Conservation (phyloP, 2,113 vertebrate species). For the Neolamprologus cancellatus region DNA sequence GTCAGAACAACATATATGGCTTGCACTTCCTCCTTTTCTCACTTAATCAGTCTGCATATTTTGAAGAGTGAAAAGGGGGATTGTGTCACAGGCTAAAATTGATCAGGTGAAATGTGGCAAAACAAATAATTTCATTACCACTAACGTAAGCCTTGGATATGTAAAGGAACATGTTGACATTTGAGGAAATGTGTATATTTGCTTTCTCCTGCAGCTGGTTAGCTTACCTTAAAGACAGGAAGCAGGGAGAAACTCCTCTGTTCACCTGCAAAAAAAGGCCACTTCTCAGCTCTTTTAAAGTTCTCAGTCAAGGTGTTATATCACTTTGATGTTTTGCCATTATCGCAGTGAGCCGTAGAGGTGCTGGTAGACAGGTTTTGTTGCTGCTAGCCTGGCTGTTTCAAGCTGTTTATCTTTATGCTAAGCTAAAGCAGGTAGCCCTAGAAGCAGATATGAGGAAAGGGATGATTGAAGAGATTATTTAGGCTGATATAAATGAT, state of each 20-base stretch:
- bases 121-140: neutral
- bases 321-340: neutral
- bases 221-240: neutral
- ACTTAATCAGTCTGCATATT: neutral
- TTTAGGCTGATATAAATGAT: neutral
- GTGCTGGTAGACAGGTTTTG: neutral
- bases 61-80: neutral
- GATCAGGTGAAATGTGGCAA: neutral
- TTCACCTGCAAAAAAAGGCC: neutral
- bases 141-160: neutral
- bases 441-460: neutral
- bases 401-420: neutral
- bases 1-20: neutral
- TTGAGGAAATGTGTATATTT: neutral
- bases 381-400: neutral
- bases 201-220: neutral
- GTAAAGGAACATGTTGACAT: neutral
- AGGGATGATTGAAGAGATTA: neutral
- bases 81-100: neutral
- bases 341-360: neutral
- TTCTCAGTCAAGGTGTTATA: neutral
- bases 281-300: neutral
- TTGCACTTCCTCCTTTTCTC: neutral
- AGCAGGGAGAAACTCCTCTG: neutral
- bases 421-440: neutral